Base-by-base conservation (phyloP, 2,113 vertebrate species). In the Nothobranchius kuhntae region DNA sequence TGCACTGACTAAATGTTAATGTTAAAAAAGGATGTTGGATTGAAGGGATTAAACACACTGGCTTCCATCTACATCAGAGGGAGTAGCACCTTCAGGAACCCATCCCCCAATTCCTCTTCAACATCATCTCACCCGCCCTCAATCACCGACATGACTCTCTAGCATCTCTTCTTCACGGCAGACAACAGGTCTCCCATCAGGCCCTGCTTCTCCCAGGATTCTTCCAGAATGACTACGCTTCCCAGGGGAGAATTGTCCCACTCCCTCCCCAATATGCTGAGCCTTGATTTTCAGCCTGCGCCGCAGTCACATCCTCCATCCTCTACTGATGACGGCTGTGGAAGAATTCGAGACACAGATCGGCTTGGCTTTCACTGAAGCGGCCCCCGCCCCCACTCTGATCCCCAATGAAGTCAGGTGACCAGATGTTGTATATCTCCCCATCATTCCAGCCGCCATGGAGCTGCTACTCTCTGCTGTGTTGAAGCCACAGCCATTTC, bases 371-470 rank as follows among this genome's bases (percentile, higher is more conserved):
- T 80, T 82, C 79, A 81, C 69, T 84, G 78, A 71, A 82, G 77
- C 63, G 35, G 73, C 71, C 82, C 86, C 88, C 80, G 60, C 85
- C 87, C 86, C 84, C 88, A 84, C 71, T 80, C 78, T 46, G 57
- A 86, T 82, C 87, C 82, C 87, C 80, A 82, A 66, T 77, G 79
- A 86, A 88, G 88, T 91, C 89, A 91, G 90, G 89, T 91, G 90
- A 91, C 88, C 86, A 91, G 88, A 90, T 88, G 88, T 90, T 89
- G 86, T 90, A 91, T 83, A 85, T 90, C 89, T 91, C 84, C 65
- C 80, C 84, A 87, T 87, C 84, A 89, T 81, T 80, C 81, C 74
- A 63, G 81, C 83, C 78, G 81, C 88, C 89, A 87, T 88, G 82
- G 89, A 89, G 73, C 82, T 47, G 75, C 81, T 74, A 36, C 81